Conservation (phyloP, 2,797 vertebrate genomes). For the Anabas testudineus region DNA sequence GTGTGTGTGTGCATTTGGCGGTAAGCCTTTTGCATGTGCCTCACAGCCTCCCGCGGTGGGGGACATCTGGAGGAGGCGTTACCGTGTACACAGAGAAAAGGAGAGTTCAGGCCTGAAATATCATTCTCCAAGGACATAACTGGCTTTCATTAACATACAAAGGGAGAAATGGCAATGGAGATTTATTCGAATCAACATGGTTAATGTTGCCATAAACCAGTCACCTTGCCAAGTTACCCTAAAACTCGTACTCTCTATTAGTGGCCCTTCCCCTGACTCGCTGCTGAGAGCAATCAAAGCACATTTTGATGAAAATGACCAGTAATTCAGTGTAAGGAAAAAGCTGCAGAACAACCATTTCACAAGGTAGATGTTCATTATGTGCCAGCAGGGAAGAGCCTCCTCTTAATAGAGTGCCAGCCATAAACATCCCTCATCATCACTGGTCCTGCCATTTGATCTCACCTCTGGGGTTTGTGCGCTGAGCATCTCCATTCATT, state of each 20-base stretch:
- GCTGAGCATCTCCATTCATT: slow-evolving; percentile 75
- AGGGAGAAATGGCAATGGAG: slow-evolving; percentile 38
- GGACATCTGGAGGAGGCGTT: slow-evolving; percentile 84
- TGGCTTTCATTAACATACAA: slow-evolving; percentile 74
- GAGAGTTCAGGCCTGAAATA: slow-evolving; percentile 74
- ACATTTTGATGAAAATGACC: slow-evolving; percentile 78
- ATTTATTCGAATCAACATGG: slow-evolving; percentile 71
- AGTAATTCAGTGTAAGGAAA: slow-evolving; percentile 71
- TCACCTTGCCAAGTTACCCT: slow-evolving; percentile 79
- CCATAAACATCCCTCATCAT: slow-evolving; percentile 83
- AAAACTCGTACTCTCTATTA: slow-evolving; percentile 61
- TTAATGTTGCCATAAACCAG: slow-evolving; percentile 73
- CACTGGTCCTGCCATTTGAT: slow-evolving; percentile 73
- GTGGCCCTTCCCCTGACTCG: slow-evolving; percentile 38
- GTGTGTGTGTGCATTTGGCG: slow-evolving; percentile 48
- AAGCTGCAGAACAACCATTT: slow-evolving; percentile 67
- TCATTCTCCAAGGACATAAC: slow-evolving; percentile 77
- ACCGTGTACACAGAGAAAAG: slow-evolving; percentile 65
- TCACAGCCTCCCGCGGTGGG: slow-evolving; percentile 73
- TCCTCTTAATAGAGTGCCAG: slow-evolving; percentile 77
- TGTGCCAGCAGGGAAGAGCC: slow-evolving; percentile 77
- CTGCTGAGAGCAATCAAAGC: slow-evolving; percentile 75
- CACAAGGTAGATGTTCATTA: slow-evolving; percentile 81
- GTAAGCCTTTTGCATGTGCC: slow-evolving; percentile 66
- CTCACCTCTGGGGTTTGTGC: slow-evolving; percentile 76